Conservation (phyloP, 2,113 vertebrate species). For the Taurulus bubalis region DNA sequence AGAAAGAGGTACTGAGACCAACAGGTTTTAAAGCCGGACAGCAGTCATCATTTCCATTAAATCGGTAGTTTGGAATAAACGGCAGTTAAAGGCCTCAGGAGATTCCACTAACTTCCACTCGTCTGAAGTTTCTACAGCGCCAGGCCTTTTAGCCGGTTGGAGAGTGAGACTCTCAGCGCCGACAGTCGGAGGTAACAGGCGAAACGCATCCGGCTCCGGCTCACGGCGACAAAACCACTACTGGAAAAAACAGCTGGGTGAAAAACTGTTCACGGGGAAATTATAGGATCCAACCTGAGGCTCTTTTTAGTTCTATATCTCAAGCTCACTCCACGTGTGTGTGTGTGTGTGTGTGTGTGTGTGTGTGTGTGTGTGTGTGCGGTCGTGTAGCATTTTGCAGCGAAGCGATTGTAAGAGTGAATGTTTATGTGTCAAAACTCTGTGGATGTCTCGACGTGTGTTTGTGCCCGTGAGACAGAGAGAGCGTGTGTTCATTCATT, state of each 20-base stretch:
- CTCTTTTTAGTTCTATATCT: constrained; percentile 79
- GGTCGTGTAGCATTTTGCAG: constrained; percentile 4
- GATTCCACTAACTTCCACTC: constrained; percentile 16
- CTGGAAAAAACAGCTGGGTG: constrained; percentile 26
- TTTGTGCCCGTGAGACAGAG: constrained; percentile 18
- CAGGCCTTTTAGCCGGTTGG: constrained; percentile 6
- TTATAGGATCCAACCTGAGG: constrained; percentile 75
- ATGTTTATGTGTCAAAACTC: constrained; percentile 62
- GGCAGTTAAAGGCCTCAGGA: not conserved
- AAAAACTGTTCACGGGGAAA: constrained; percentile 68
- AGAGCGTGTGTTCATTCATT: constrained; percentile 20
- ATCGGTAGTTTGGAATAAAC: not conserved
- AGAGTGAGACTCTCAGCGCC: constrained; percentile 50
- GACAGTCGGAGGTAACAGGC: constrained; percentile 25
- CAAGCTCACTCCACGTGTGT: constrained; percentile 8
- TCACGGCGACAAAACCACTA: constrained; percentile 42
- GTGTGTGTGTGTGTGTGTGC: constrained; percentile 17
- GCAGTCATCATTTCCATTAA: constrained; percentile 11
- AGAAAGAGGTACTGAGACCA: constrained; percentile 4
- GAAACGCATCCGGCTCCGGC: constrained; percentile 26
- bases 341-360: constrained; percentile 24
- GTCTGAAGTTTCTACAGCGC: constrained; percentile 28
- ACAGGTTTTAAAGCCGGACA: constrained; percentile 5
- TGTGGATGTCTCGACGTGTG: constrained; percentile 31
- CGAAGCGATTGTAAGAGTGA: not conserved